Evolutionary conservation across 2,888 invertebrate species (phyloP), one percentile per base, ranked within the genome.

Genomic region (Acronicta alni): DNA sequence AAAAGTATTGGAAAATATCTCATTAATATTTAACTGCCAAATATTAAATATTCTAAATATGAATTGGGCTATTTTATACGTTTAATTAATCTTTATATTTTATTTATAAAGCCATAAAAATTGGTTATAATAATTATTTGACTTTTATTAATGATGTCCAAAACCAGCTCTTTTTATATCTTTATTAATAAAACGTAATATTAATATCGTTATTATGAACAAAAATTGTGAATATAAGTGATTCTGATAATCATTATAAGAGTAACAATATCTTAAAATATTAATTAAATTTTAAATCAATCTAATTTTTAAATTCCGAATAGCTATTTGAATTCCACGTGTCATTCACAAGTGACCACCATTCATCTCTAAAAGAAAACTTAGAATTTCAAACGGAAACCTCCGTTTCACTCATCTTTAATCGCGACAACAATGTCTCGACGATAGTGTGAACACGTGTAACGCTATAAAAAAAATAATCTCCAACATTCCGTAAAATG

Each of bases 341-440:
- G 49, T 57, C 44, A 70, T 37, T 52, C 74, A 71, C 41, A 17
- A 39, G 32, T 52, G 70, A 73, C 38, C 18, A 39, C 41, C 66
- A 67, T 63, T 72, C 60, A 53, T 79, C 66, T 62, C 62, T 47
- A 43, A 7, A 35, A 35, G 32, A 32, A n/a, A 63, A 63, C 57
- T 45, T 41, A 57, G 56, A 57, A 70, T 58, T 66, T 68, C 38
- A 44, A 52, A 68, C 51, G 47, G 48, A 67, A 75, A 66, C 67
- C 73, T 79, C 65, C 79, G 67, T 74, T 68, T 67, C 67, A 75
- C 65, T 72, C 75, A 81, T 85, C 79, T 85, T 77, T 80, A 79
- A 83, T 80, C 76, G 64, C 55, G 72, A 78, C 80, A 78, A 83
- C 83, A 83, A 80, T 84, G 79, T 81, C 71, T 75, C 64, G 44